phyloP scores from a whole-genome alignment of 2,113 vertebrate species.

The Serinus canaria region DNA sequence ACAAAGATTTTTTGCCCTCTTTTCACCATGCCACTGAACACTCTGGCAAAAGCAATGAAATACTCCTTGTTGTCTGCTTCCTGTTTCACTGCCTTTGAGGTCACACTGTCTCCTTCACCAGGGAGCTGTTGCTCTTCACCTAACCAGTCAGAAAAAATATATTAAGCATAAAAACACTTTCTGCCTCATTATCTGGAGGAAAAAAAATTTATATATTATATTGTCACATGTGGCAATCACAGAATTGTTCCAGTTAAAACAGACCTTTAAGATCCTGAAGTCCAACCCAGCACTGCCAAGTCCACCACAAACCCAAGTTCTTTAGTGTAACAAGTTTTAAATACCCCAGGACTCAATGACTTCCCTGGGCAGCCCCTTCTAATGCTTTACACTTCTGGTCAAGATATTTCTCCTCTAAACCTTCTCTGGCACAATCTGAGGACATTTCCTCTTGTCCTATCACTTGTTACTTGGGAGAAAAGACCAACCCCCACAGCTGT shows the following conservation, averaged over 20 bases:
- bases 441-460: background rate
- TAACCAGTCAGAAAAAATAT: constrained; percentile 19
- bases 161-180: background rate
- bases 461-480: background rate
- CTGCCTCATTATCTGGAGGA: background rate
- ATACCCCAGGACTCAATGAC: background rate
- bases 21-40: constrained; percentile 86
- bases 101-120: constrained; percentile 44
- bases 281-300: background rate
- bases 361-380: background rate
- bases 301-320: background rate
- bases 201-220: background rate
- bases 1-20: constrained; percentile 88
- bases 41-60: constrained; percentile 92
- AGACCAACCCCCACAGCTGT: background rate
- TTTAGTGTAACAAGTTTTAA: background rate
- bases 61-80: constrained; percentile 74
- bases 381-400: background rate
- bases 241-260: background rate
- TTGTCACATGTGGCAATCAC: background rate
- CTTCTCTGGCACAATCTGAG: background rate
- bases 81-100: constrained; percentile 41
- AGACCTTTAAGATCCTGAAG: background rate
- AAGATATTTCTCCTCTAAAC: background rate
- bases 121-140: constrained; percentile 53